A percentile compares a stretch with the other conserved stretches of the same genome.
These are phyloP conservation scores for Papilio machaon DNA, from an alignment of 1,140 invertebrate genomes.

Conservation along the genomic window DNA sequence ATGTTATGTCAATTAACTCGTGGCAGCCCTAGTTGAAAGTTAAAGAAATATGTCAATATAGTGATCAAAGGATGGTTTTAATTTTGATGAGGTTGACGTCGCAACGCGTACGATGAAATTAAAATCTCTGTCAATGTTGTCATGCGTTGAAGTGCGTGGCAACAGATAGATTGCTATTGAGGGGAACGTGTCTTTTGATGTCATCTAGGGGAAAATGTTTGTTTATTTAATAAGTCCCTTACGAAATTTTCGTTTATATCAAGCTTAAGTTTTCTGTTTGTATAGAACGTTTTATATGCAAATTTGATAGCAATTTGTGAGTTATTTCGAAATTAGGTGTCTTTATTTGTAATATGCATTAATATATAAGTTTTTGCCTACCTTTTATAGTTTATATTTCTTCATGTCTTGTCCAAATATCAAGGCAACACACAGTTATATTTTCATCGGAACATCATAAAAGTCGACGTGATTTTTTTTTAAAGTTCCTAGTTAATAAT, in stretches of 20 bases:
- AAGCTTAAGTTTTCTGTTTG: not conserved
- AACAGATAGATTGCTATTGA: not conserved
- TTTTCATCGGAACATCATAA: not conserved
- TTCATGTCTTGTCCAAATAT: no score
- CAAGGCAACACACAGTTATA: no score
- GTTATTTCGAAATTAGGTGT: not conserved
- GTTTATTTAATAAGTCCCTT: constrained; percentile 10
- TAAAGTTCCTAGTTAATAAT: no score
- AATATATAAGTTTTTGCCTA: no score
- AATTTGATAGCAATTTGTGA: not conserved
- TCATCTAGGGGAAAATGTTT: constrained; percentile 19
- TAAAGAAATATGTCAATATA: constrained; percentile 17
- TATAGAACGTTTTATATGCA: constrained; percentile 2
- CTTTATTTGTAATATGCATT: not conserved
- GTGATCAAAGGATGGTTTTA: constrained; percentile 16
- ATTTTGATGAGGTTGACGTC: constrained; percentile 4
- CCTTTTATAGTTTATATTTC: no score
- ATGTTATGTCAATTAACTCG: not conserved
- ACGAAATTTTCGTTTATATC: constrained; percentile 1
- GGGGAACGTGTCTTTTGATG: constrained; percentile 8
- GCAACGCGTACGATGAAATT: not conserved
- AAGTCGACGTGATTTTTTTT: no score
- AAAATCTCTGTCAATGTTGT: constrained; percentile 8
- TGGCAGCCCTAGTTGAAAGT: not conserved
- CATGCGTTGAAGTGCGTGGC: not conserved